Evolutionary conservation across 2,797 vertebrate genomes (phyloP).

Genomic region (Rachycentron canadum): DNA sequence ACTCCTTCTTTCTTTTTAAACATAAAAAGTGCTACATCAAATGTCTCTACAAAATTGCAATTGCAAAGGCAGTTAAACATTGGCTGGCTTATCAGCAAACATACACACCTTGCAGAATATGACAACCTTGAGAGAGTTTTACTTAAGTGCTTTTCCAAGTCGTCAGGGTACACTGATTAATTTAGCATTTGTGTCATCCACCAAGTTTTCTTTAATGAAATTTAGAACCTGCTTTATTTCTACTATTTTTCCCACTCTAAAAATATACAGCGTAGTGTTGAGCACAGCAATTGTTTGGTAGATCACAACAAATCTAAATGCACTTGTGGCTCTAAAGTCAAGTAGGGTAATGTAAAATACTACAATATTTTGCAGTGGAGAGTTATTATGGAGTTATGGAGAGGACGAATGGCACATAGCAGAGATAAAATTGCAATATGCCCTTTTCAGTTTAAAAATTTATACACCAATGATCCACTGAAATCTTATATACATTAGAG

Average conservation of each 20-base stretch:
- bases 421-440: not conserved
- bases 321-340: conserved; percentile 13
- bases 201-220: conserved; percentile 42
- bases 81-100: conserved; percentile 58
- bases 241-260: conserved; percentile 1
- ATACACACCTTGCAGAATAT: conserved; percentile 45
- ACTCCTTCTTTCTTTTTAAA: conserved; percentile 9
- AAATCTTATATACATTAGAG: not conserved
- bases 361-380: conserved; percentile 13
- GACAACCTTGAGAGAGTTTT: conserved; percentile 48
- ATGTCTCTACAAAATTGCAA: conserved; percentile 29
- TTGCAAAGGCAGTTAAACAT: conserved; percentile 32
- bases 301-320: conserved; percentile 45
- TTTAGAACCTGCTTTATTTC: conserved; percentile 45
- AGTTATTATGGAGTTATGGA: too few species aligned
- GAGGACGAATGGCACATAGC: not conserved
- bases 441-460: not conserved
- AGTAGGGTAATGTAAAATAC: conserved; percentile 9
- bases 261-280: conserved; percentile 10
- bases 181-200: conserved; percentile 52
- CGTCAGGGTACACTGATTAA: conserved; percentile 49
- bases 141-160: conserved; percentile 42
- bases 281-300: conserved; percentile 29
- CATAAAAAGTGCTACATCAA: conserved; percentile 21
- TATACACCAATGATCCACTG: not conserved